Conservation (phyloP, 2,797 vertebrate species). For the Agapornis canus region DNA sequence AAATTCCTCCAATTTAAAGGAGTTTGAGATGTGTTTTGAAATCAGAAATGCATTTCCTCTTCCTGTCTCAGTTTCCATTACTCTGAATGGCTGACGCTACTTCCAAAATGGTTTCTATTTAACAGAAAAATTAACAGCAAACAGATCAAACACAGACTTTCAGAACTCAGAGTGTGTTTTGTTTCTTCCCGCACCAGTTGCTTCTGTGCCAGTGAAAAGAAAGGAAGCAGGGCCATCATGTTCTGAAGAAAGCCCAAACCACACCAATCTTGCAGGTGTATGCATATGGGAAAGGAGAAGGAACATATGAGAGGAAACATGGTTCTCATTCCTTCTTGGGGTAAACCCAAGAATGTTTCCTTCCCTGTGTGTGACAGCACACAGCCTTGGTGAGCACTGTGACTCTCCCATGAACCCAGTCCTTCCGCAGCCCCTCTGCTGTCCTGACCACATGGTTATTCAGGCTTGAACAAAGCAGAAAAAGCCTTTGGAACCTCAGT, state of each 20-base stretch:
- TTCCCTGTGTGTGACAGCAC: not conserved
- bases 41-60: not conserved
- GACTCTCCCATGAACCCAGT: rapidly evolving
- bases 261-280: not conserved
- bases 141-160: not conserved
- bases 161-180: not conserved
- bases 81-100: not conserved
- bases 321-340: not conserved
- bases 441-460: rapidly evolving
- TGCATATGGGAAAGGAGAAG: not conserved
- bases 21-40: not conserved
- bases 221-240: rapidly evolving
- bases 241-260: not conserved
- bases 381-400: not conserved
- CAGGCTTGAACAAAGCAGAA: not conserved
- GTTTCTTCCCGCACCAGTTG: not conserved
- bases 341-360: not conserved
- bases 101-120: not conserved
- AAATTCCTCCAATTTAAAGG: slow-evolving; percentile 32
- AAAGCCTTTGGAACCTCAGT: not conserved
- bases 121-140: not conserved
- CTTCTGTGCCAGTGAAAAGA: not conserved
- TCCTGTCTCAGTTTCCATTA: not conserved
- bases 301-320: not conserved
- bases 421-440: not conserved